Evolutionary conservation across 1,140 invertebrate genomes (phyloP), one percentile per base, ranked within the genome.

Genomic region (Gryllus bimaculatus): DNA sequence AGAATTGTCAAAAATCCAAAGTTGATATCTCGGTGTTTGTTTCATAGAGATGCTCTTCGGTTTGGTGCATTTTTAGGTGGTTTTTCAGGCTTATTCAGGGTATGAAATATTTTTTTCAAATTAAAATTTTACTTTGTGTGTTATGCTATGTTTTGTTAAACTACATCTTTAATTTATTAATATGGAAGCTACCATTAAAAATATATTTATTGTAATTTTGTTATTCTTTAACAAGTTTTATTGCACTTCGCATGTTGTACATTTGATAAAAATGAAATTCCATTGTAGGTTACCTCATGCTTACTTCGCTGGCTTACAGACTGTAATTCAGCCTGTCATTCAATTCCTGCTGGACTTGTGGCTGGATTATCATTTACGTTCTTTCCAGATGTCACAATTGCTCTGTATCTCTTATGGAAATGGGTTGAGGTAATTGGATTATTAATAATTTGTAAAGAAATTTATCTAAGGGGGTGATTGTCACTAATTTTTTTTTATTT

Each of bases 321-420:
- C 26, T 86, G 86, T 81, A 91, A 93, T 85, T 88, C 89, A 74
- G 83, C 88, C 26, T 82, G 84, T n/a, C 87, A 88, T 83, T 90
- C 91, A 49, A 86, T 93, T 81, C 89, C 90, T 76, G 91, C 92
- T 74, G 91, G 90, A 77, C 83, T 92, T 78, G 79, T 92, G 48
- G 90, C 90, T 8, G 91, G 91, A 76, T 81, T 89, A 8, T 84
- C 90, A 48, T 92, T 92, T 84, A 85, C 84, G 2, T 87, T 89
- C 79, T 93, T 91, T 85, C 90, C 90, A 39, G 90, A 91, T 82
- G 91, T 89, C 77, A 92, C 91, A 6, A 87, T 92, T 80, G 89
- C 91, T 48, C 85, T 93, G 12, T 92, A 92, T 83, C 89, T 92
- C 15, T 88, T 92, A 87, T 93, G 92, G 91, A 93, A 93, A 85